These are phyloP conservation scores for Paramisgurnus dabryanus DNA, from an alignment of 2,113 vertebrate species.

Conservation along the genomic window DNA sequence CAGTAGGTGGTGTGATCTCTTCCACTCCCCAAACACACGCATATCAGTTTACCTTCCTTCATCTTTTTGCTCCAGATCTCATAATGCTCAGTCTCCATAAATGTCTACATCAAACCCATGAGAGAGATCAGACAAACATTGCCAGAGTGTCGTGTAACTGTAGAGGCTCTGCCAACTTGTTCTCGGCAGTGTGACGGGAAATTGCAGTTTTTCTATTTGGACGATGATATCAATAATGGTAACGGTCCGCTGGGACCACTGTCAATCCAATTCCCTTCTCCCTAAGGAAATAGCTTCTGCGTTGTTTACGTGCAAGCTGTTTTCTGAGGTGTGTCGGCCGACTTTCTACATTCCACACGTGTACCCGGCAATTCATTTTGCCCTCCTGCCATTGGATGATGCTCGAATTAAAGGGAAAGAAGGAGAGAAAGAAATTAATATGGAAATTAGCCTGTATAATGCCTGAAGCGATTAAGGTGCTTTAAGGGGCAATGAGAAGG, in stretches of 20 bases:
- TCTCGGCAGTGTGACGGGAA: constrained; percentile 69
- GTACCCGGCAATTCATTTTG: constrained; percentile 76
- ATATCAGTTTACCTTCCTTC: constrained; percentile 49
- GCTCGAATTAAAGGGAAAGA: constrained; percentile 63
- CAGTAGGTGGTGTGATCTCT: constrained; percentile 7
- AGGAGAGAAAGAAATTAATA: constrained; percentile 76
- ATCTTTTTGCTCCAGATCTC: constrained; percentile 69
- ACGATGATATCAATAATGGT: constrained; percentile 71
- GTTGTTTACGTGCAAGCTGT: constrained; percentile 59
- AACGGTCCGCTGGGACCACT: constrained; percentile 61
- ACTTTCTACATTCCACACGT: constrained; percentile 70
- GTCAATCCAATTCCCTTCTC: constrained; percentile 65
- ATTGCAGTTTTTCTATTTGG: constrained; percentile 65
- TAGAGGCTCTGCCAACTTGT: constrained; percentile 68
- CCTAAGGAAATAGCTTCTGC: constrained; percentile 69
- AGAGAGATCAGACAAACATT: constrained; percentile 74
- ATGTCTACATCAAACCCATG: constrained; percentile 72
- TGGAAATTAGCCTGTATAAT: constrained; percentile 77
- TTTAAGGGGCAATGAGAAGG: constrained; percentile 67
- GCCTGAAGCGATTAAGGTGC: constrained; percentile 72
- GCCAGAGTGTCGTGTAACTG: constrained; percentile 66
- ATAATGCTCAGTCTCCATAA: constrained; percentile 74
- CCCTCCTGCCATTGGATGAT: constrained; percentile 70
- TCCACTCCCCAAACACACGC: background rate
- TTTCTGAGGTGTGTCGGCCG: constrained; percentile 59